Percentiles rank a stretch among this genome's conserved stretches.
phyloP scores from a whole-genome alignment of 2,797 vertebrate species.

The Falco concolor region DNA sequence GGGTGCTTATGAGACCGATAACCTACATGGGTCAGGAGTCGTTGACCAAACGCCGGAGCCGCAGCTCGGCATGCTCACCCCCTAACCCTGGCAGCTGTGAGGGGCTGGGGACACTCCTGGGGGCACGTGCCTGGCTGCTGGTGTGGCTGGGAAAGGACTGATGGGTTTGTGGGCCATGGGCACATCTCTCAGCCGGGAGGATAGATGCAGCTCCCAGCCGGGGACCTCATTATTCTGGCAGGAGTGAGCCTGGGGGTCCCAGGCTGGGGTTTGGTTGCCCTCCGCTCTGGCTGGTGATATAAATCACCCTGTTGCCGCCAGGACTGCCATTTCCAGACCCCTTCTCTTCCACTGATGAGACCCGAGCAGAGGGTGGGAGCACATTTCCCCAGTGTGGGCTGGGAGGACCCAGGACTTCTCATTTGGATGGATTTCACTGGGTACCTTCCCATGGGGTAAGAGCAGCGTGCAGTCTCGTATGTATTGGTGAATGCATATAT shows the following conservation, averaged over 20 bases:
- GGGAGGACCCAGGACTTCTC: background rate
- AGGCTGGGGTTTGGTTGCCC: background rate
- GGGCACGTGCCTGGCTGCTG: background rate
- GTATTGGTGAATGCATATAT: no score
- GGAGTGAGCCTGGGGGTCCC: background rate
- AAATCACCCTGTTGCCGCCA: background rate
- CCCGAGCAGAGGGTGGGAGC: background rate
- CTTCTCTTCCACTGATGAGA: background rate
- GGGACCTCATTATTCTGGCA: background rate
- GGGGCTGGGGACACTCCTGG: background rate
- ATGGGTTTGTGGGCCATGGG: background rate
- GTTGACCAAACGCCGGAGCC: background rate
- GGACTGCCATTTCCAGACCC: background rate
- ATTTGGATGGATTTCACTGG: background rate
- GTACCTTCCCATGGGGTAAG: background rate
- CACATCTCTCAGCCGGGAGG: background rate
- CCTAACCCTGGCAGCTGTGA: background rate
- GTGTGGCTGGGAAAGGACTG: background rate
- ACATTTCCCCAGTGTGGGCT: background rate
- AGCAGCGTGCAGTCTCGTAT: rapidly evolving
- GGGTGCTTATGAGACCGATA: background rate
- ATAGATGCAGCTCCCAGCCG: background rate
- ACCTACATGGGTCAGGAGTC: constrained; percentile 55
- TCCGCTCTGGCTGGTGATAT: rapidly evolving
- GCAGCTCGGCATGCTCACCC: background rate